phyloP scores from a whole-genome alignment of 2,797 vertebrate species.

The Chromis chromis region DNA sequence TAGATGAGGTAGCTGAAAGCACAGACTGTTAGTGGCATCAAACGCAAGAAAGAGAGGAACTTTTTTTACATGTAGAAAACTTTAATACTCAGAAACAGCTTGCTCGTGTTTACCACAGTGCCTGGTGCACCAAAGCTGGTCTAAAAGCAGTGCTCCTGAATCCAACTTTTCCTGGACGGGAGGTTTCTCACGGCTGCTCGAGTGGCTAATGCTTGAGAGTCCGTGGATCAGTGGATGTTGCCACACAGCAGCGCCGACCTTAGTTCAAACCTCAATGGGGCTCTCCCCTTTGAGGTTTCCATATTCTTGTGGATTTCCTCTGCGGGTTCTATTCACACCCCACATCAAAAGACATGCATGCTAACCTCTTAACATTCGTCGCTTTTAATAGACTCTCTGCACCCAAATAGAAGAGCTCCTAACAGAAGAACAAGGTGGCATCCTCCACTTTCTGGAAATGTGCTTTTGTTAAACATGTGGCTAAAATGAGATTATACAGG shows the following conservation, averaged over 20 bases:
- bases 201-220: background rate
- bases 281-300: background rate
- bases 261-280: conserved; percentile 35
- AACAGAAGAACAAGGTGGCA: too few species aligned
- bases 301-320: conserved; percentile 38
- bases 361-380: too few species aligned
- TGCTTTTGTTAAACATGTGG: too few species aligned
- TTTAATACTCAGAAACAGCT: conserved; percentile 6
- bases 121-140: conserved; percentile 6
- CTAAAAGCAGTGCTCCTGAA: background rate
- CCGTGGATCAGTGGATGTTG: conserved; percentile 8
- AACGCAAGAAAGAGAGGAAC: background rate
- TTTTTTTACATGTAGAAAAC: conserved; percentile 17
- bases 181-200: conserved; percentile 8
- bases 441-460: too few species aligned
- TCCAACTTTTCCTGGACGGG: conserved; percentile 2
- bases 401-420: too few species aligned
- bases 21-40: background rate
- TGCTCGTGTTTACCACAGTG: conserved; percentile 18
- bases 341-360: conserved; percentile 40
- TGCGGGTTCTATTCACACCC: conserved; percentile 39
- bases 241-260: background rate
- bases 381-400: too few species aligned
- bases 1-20: background rate
- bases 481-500: too few species aligned